Percentiles rank a stretch among this genome's conserved stretches.
Evolutionary conservation across 2,888 invertebrate genomes (phyloP).

Genomic region (Cosmia trapezina): DNA sequence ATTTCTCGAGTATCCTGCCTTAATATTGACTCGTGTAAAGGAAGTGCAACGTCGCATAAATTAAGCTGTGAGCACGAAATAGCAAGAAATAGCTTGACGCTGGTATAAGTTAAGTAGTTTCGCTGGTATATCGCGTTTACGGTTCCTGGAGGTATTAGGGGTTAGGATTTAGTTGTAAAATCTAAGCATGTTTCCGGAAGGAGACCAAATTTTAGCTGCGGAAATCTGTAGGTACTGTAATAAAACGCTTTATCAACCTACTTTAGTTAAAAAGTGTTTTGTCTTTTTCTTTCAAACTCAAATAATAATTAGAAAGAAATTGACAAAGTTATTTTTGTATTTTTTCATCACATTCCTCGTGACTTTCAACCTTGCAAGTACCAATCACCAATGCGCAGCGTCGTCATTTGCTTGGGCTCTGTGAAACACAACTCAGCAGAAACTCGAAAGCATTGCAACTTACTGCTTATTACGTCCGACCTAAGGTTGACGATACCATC

Average conservation of each 20-base stretch:
- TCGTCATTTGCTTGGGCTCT: neutral
- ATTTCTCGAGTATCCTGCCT: neutral
- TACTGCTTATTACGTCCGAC: conserved; percentile 1
- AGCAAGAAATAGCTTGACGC: conserved; percentile 48
- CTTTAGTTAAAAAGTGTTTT: too few species aligned
- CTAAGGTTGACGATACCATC: conserved; percentile 47
- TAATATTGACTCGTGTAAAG: conserved; percentile 47
- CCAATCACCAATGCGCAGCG: neutral
- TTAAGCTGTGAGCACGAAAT: conserved; percentile 44
- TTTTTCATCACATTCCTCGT: too few species aligned
- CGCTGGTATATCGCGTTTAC: conserved; percentile 34
- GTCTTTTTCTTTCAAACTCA: too few species aligned
- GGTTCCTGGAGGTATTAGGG: conserved; percentile 10
- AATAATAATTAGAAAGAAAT: too few species aligned
- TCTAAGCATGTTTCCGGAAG: conserved; percentile 14
- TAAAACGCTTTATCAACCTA: too few species aligned
- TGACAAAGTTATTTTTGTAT: too few species aligned
- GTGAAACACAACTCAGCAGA: conserved; percentile 33
- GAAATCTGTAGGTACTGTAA: neutral
- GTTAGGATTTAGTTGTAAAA: conserved; percentile 25
- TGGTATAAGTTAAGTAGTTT: conserved; percentile 34
- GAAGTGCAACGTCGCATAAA: conserved; percentile 55
- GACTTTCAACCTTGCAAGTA: too few species aligned
- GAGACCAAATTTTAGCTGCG: neutral
- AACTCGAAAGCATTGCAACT: conserved; percentile 34